phyloP scores from a whole-genome alignment of 2,888 invertebrate species.

The Drosophila neotestacea region DNA sequence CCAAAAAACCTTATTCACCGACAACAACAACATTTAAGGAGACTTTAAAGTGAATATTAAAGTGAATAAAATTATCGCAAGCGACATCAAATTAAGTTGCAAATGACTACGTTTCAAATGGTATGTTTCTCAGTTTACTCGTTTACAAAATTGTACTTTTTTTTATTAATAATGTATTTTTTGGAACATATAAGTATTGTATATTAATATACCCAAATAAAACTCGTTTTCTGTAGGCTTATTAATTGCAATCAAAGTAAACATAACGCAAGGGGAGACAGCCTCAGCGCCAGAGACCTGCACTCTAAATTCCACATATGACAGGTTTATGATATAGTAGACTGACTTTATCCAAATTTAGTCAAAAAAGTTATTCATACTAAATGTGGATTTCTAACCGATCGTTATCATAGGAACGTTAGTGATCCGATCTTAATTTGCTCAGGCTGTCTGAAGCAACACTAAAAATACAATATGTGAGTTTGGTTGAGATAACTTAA shows the following conservation, averaged over 20 bases:
- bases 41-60: slow-evolving; percentile 19
- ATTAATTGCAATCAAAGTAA: neutral
- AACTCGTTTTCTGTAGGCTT: neutral
- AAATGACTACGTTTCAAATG: slow-evolving; percentile 37
- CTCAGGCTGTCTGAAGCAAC: no score
- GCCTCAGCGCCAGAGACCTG: no score
- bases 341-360: no score
- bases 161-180: slow-evolving; percentile 13
- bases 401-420: no score
- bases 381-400: no score
- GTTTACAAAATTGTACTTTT: slow-evolving; percentile 4
- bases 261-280: neutral
- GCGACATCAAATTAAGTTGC: slow-evolving; percentile 64
- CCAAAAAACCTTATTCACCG: neutral
- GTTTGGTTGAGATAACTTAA: no score
- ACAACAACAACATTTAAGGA: slow-evolving; percentile 10
- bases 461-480: no score
- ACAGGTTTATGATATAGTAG: no score
- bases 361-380: no score
- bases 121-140: slow-evolving; percentile 6
- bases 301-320: no score
- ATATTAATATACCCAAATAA: neutral
- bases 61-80: slow-evolving; percentile 41
- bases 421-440: no score
- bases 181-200: neutral